phyloP scores from a whole-genome alignment of 2,888 invertebrate genomes.

The Entomobrya multifasciata region DNA sequence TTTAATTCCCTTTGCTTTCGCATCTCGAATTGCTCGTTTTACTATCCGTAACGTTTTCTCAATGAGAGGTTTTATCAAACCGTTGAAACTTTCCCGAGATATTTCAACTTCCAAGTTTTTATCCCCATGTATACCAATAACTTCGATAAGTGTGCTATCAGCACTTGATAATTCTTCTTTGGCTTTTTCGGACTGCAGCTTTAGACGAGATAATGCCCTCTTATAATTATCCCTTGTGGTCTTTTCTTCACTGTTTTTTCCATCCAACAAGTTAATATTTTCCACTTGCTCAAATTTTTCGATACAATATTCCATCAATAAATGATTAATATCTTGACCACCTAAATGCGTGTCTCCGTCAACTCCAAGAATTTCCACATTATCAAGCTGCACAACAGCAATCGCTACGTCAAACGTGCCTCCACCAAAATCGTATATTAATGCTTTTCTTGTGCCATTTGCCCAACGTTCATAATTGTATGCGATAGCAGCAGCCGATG shows the following conservation, averaged over 20 bases:
- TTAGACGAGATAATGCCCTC: conserved; percentile 83
- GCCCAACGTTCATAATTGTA: conserved; percentile 80
- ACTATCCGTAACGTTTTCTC: conserved; percentile 97
- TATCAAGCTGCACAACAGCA: conserved; percentile 16
- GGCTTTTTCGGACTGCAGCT: conserved; percentile 90
- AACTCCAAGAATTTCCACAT: conserved; percentile 40
- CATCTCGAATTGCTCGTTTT: conserved; percentile 96
- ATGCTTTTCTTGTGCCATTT: conserved; percentile 79
- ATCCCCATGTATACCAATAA: conserved; percentile 98
- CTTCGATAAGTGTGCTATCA: conserved; percentile 98
- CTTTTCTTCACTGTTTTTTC: not conserved
- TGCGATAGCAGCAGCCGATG: conserved; percentile 81
- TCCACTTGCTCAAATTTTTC: conserved; percentile 32
- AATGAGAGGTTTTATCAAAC: conserved; percentile 91
- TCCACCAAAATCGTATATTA: conserved; percentile 72
- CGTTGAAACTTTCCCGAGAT: conserved; percentile 99
- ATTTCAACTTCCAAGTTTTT: conserved; percentile 99
- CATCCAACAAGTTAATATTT: conserved; percentile 21
- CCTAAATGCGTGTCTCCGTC: conserved; percentile 67
- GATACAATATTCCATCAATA: conserved; percentile 84
- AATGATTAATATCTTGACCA: conserved; percentile 82
- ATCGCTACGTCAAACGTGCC: conserved; percentile 76
- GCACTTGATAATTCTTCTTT: conserved; percentile 96
- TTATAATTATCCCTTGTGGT: not conserved
- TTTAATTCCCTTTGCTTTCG: conserved; percentile 88